These are phyloP conservation scores for Alauda arvensis DNA, from an alignment of 2,797 vertebrate species.

Conservation along the genomic window DNA sequence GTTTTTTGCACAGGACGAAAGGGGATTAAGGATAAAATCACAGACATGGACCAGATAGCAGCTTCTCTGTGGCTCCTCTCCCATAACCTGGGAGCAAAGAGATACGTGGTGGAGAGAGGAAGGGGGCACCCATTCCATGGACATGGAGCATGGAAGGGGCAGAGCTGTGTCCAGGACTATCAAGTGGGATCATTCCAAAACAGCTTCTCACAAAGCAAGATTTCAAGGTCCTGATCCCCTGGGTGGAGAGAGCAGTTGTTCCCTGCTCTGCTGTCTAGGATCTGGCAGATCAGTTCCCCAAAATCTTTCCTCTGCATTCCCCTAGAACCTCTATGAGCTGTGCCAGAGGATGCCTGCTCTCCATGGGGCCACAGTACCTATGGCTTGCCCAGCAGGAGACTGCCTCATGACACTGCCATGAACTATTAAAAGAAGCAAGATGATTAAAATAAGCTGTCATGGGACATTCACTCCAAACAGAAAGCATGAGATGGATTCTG, in stretches of 20 bases:
- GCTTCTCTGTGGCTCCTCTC: neutral
- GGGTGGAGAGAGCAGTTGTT: neutral
- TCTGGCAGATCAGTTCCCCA: neutral
- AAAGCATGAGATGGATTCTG: neutral
- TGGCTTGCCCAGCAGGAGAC: neutral
- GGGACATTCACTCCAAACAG: neutral
- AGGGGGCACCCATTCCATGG: fast-evolving
- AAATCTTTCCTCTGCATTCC: neutral
- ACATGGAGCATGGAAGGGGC: fast-evolving
- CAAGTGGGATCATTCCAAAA: neutral
- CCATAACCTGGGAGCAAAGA: neutral
- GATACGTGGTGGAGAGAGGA: neutral
- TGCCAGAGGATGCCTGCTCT: neutral
- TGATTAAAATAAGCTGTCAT: slow-evolving; percentile 12
- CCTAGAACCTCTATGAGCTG: neutral
- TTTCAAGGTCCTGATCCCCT: neutral
- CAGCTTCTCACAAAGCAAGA: neutral
- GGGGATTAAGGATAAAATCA: neutral
- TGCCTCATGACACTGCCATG: neutral
- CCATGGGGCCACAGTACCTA: fast-evolving
- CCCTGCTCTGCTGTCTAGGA: neutral
- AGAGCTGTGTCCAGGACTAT: neutral
- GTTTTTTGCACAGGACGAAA: neutral
- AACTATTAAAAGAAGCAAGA: slow-evolving; percentile 27
- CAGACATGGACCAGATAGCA: neutral